phyloP scores from a whole-genome alignment of 2,888 invertebrate genomes.

The Encarsia formosa region DNA sequence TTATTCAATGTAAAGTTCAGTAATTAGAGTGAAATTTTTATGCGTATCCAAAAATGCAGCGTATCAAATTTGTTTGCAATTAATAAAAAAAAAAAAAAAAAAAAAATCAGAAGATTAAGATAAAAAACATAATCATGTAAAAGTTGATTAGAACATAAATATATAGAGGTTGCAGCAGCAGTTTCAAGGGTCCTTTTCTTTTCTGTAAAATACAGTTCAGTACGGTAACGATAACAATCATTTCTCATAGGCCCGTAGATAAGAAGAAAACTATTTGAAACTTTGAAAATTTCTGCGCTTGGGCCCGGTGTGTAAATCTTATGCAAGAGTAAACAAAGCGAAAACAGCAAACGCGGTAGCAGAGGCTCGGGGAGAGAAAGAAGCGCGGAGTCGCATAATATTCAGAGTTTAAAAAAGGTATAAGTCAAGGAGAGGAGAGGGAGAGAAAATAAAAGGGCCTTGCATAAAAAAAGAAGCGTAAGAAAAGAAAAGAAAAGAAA shows the following conservation, averaged over 20 bases:
- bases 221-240: not conserved
- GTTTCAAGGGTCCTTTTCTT: not conserved
- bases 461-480: not conserved
- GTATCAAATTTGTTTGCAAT: too few species aligned
- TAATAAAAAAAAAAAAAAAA: too few species aligned
- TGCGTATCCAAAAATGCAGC: too few species aligned
- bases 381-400: not conserved
- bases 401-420: not conserved
- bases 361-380: conserved; percentile 9
- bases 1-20: too few species aligned
- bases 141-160: too few species aligned
- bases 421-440: not conserved
- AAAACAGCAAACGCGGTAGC: not conserved
- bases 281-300: not conserved
- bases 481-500: conserved; percentile 6
- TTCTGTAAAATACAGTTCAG: not conserved
- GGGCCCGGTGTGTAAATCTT: not conserved
- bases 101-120: too few species aligned
- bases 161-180: too few species aligned
- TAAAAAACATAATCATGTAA: too few species aligned
- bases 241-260: not conserved
- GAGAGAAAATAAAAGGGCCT: not conserved
- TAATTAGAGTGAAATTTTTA: too few species aligned
- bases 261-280: not conserved
- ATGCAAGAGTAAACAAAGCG: conserved; percentile 7